Conservation (phyloP, 2,113 vertebrate species). For the Natator depressus region DNA sequence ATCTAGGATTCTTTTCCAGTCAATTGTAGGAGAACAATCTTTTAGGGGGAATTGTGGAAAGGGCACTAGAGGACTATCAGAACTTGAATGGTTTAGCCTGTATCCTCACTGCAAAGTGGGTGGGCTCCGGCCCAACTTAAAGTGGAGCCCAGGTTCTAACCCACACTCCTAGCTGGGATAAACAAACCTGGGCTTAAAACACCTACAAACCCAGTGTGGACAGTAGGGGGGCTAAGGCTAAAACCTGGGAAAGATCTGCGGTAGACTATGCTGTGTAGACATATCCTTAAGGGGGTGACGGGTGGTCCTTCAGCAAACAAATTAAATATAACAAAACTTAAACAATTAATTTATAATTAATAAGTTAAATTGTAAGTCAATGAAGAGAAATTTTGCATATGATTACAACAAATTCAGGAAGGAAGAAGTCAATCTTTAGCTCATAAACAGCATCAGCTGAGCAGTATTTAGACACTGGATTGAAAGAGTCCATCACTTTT, state of each 20-base stretch:
- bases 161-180: neutral
- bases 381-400: neutral
- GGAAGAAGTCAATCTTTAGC: neutral
- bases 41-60: neutral
- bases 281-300: neutral
- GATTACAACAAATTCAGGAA: neutral
- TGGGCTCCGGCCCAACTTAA: neutral
- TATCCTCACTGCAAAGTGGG: neutral
- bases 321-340: neutral
- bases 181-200: neutral
- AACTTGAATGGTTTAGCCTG: neutral
- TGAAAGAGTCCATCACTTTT: neutral
- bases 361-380: neutral
- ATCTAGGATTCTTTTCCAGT: neutral
- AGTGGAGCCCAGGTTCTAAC: neutral
- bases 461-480: neutral
- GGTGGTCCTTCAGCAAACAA: neutral
- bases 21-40: neutral
- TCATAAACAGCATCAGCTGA: neutral
- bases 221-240: neutral
- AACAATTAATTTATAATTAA: neutral
- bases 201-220: neutral
- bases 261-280: neutral
- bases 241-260: neutral
- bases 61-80: neutral